Evolutionary conservation across 2,888 invertebrate genomes (phyloP).

Genomic region (Aleiodes testaceus): DNA sequence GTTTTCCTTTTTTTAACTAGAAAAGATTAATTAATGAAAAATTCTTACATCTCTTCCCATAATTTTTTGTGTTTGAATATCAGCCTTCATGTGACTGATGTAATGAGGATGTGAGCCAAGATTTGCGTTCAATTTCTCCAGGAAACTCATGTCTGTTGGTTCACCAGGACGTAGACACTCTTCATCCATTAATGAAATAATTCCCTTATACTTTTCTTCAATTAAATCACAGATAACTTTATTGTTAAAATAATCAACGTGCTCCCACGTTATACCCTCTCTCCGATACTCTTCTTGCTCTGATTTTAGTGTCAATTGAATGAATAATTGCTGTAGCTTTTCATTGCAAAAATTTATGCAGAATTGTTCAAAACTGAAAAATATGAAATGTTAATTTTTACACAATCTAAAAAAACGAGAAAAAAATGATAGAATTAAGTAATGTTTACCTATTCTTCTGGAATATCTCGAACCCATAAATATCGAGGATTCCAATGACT

Average conservation of each 20-base stretch:
- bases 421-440: no score
- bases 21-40: slow-evolving; percentile 16
- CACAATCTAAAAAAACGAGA: no score
- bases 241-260: slow-evolving; percentile 92
- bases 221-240: slow-evolving; percentile 94
- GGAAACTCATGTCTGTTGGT: slow-evolving; percentile 86
- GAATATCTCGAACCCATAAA: slow-evolving; percentile 96
- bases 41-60: slow-evolving; percentile 86
- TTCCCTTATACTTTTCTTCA: slow-evolving; percentile 90
- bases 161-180: slow-evolving; percentile 94
- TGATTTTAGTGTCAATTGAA: slow-evolving; percentile 90
- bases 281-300: slow-evolving; percentile 94
- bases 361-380: slow-evolving; percentile 87
- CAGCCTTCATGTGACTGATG: slow-evolving; percentile 86
- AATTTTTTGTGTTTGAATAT: slow-evolving; percentile 85
- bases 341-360: slow-evolving; percentile 98
- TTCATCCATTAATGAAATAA: slow-evolving; percentile 90
- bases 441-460: slow-evolving; percentile 81
- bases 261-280: slow-evolving; percentile 94
- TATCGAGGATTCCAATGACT: slow-evolving; percentile 93
- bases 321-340: slow-evolving; percentile 94
- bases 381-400: no score
- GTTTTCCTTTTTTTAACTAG: not conserved
- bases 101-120: slow-evolving; percentile 87
- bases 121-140: slow-evolving; percentile 85